Evolutionary conservation across 2,888 invertebrate genomes (phyloP).

Genomic region (Campoplex capitator): DNA sequence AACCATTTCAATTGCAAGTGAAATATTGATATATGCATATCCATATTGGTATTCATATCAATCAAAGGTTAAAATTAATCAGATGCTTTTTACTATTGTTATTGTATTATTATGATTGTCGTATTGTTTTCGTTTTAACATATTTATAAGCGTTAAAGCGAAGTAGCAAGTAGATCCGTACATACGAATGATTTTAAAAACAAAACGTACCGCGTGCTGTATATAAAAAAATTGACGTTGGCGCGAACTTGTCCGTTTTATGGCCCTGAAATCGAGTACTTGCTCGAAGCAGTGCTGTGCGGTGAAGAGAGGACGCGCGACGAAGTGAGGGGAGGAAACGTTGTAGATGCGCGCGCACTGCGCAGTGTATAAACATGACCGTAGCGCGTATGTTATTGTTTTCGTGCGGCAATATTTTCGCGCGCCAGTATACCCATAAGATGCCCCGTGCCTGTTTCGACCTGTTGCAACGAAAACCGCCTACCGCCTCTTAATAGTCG

Average conservation of each 20-base stretch:
- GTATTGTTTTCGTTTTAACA: not conserved
- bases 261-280: not conserved
- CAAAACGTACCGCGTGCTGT: not conserved
- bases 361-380: not conserved
- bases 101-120: not conserved
- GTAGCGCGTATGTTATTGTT: slow-evolving; percentile 30
- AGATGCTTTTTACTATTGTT: not conserved
- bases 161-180: not conserved
- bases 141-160: not conserved
- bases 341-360: slow-evolving; percentile 2
- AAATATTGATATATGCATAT: not conserved
- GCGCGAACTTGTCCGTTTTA: not conserved
- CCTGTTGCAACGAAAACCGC: slow-evolving; percentile 6
- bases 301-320: not conserved
- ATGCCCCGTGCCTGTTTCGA: not conserved
- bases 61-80: not conserved
- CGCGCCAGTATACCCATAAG: slow-evolving; percentile 4
- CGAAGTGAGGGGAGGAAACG: not conserved
- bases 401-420: not conserved
- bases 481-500: not conserved
- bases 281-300: not conserved
- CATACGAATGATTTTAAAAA: not conserved
- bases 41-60: not conserved
- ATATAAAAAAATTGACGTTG: not conserved
- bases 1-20: not conserved